Conservation (phyloP, 2,888 invertebrate genomes). For the Acronicta aceris region DNA sequence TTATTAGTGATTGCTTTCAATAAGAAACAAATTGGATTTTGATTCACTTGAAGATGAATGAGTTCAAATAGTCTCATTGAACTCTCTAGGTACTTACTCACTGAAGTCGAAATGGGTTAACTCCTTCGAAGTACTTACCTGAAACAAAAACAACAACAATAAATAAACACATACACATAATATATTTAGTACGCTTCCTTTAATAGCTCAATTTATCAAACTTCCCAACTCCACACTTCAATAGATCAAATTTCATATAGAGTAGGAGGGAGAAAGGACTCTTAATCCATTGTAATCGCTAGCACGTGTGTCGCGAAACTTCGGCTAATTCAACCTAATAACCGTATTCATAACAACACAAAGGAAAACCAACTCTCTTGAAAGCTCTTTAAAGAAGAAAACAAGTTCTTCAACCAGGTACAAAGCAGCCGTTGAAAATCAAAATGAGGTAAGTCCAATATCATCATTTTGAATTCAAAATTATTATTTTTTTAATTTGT, state of each 20-base stretch:
- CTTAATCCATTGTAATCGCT: conserved; percentile 74
- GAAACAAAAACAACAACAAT: conserved; percentile 74
- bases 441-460: conserved; percentile 64
- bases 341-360: conserved; percentile 43
- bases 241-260: conserved; percentile 71
- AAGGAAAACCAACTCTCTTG: conserved; percentile 59
- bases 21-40: conserved; percentile 9
- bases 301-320: conserved; percentile 78
- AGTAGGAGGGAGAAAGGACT: conserved; percentile 43
- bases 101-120: conserved; percentile 32
- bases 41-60: conserved; percentile 27
- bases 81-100: conserved; percentile 42
- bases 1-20: no score
- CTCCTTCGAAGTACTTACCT: conserved; percentile 74
- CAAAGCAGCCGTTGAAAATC: conserved; percentile 39
- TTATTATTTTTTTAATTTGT: no score
- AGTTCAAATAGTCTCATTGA: conserved; percentile 25
- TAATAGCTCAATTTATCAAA: conserved; percentile 61
- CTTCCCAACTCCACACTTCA: conserved; percentile 62
- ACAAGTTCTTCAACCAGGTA: conserved; percentile 38
- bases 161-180: conserved; percentile 47
- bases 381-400: conserved; percentile 36
- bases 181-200: conserved; percentile 56
- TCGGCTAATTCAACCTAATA: conserved; percentile 70
- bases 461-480: conserved; percentile 59